These are phyloP conservation scores for Leptogaster cylindrica DNA, from an alignment of 2,888 invertebrate genomes.

Conservation along the genomic window DNA sequence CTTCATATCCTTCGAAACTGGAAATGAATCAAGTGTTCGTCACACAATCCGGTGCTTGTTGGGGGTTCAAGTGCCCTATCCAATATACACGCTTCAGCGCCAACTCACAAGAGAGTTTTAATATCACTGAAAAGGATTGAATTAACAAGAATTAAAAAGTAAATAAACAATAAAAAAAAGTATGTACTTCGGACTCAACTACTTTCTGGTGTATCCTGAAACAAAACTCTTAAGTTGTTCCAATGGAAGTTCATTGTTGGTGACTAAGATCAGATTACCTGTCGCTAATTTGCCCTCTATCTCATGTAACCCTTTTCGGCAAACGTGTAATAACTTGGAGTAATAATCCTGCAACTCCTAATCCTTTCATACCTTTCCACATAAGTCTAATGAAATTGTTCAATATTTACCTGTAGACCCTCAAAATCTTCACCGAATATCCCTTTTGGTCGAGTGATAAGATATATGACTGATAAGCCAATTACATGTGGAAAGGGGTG, in stretches of 20 bases:
- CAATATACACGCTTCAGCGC: too few relatives aligned
- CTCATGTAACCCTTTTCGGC: not conserved
- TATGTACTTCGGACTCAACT: too few relatives aligned
- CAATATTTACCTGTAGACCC: slow-evolving; percentile 32
- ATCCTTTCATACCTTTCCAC: not conserved
- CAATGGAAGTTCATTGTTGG: too few relatives aligned
- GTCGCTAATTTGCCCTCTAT: not conserved
- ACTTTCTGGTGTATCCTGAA: too few relatives aligned
- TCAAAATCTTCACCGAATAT: too few relatives aligned
- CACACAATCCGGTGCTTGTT: not conserved
- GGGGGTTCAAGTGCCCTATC: slow-evolving; percentile 2
- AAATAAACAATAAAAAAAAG: too few relatives aligned
- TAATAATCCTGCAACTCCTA: slow-evolving; percentile 25
- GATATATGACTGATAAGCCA: slow-evolving; percentile 1
- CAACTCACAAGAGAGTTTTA: too few relatives aligned
- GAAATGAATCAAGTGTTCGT: not conserved
- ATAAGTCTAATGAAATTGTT: slow-evolving; percentile 15
- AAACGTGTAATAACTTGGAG: not conserved
- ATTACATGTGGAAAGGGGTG: slow-evolving; percentile 15
- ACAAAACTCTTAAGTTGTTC: too few relatives aligned
- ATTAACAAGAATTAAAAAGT: too few relatives aligned
- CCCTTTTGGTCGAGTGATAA: too few relatives aligned
- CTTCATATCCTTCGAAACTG: not conserved
- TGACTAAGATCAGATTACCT: not conserved
- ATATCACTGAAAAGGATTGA: too few relatives aligned